Evolutionary conservation across 2,888 invertebrate species (phyloP), one percentile per base, ranked within the genome.

Genomic region (Anarsia innoxiella): DNA sequence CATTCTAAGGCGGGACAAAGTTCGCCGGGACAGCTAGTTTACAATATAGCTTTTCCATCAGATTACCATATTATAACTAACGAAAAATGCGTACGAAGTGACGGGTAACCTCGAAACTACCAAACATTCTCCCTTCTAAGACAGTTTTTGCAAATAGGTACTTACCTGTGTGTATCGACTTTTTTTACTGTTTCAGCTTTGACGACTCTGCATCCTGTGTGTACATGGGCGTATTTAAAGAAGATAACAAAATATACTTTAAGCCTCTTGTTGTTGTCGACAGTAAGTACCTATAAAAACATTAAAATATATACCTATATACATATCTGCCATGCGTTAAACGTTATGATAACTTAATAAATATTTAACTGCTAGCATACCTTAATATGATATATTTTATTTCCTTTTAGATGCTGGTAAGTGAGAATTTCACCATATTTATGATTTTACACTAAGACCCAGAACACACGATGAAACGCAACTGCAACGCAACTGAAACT

Each of bases 221-320:
- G 0, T 79, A 75, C 41, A 47, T 71, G 33, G 76, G 66, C 0
- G 43, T 66, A 2, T 76, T 70, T 43, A 67, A 61, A 31, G 32
- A 40, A 0, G 49, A 44, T 10, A 19, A 11, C 4, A n/a, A 42
- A 1, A 35, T 39, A 0, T 54, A 48, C 15, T 53, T 49, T 26
- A 70, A 67, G 40, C 43, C 58, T 1, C 1, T 77, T 0, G 68
- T 66, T 0, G 46, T 72, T 1, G 51, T 76, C 3, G 74, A 77
- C 10, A 75, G 77, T 77, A 44, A 58, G 71, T 19, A n/a, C 19
- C 6, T 5, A 3, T 19, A 5, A 19, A 3, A 3, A 5, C 19
- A 19, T 19, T 5, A 19, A 19, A 5, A 19, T 5, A 19, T 19
- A 3, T 5, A 19, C 19, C 6, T 19, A 19, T 5, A 5, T 19